These are phyloP conservation scores for Euphonia xanthogaster DNA, from an alignment of 2,797 vertebrate genomes.

Conservation along the genomic window DNA sequence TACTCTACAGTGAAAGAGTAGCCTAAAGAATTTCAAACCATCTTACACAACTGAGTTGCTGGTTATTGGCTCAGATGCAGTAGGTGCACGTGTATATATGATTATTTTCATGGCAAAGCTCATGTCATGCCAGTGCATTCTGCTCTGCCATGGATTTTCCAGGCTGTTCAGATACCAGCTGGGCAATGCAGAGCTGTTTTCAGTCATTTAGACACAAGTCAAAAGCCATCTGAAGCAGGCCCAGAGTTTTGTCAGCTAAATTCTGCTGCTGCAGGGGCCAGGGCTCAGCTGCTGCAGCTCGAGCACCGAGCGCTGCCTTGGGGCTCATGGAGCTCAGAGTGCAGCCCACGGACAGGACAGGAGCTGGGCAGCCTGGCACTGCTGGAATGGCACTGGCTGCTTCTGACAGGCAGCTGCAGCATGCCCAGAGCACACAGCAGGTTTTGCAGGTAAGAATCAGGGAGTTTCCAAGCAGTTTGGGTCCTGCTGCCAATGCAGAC, in stretches of 20 bases:
- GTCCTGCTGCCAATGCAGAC: background rate
- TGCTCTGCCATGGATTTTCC: background rate
- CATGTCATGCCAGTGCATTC: background rate
- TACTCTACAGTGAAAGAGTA: background rate
- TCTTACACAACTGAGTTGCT: rapidly evolving
- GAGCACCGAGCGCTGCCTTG: rapidly evolving
- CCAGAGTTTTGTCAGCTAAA: background rate
- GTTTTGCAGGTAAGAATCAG: background rate
- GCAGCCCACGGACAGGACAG: background rate
- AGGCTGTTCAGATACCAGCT: background rate
- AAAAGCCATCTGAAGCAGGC: background rate
- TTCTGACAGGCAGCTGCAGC: background rate
- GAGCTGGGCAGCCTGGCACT: background rate
- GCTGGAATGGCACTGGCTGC: too few species aligned
- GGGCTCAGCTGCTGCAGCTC: background rate
- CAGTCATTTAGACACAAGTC: background rate
- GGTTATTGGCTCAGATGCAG: background rate
- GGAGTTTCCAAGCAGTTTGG: too few species aligned
- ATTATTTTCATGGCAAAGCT: background rate
- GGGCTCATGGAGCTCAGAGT: rapidly evolving
- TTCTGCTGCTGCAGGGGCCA: background rate
- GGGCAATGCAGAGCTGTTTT: background rate
- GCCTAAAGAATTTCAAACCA: background rate
- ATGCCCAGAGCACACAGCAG: background rate
- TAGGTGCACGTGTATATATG: rapidly evolving